Percentiles rank a stretch among this genome's conserved stretches.
Evolutionary conservation across 2,113 vertebrate species (phyloP).

Genomic region (Paratilapia polleni): DNA sequence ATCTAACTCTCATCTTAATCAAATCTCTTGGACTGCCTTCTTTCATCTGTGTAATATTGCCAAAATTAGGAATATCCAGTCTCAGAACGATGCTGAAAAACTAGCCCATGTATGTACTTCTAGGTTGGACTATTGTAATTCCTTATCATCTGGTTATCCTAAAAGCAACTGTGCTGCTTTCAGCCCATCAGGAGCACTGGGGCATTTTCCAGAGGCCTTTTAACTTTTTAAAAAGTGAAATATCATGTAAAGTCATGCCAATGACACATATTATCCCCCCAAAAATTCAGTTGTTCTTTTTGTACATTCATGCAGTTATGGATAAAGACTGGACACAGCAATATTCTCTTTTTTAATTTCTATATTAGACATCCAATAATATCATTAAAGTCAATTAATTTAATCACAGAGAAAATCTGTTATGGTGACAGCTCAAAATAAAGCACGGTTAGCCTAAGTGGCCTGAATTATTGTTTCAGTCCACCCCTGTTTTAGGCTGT

Average conservation of each 20-base stretch:
- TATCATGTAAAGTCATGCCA: no score
- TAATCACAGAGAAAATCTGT: no score
- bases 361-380: no score
- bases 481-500: not conserved
- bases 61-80: not conserved
- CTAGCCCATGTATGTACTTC: not conserved
- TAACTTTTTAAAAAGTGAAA: no score
- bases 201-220: not conserved
- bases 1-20: not conserved
- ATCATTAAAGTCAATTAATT: no score
- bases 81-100: not conserved
- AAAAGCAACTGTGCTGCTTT: not conserved
- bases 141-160: not conserved
- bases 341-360: no score
- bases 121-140: not conserved
- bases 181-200: not conserved
- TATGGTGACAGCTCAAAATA: no score
- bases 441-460: no score
- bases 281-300: no score
- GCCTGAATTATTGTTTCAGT: not conserved
- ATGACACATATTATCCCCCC: no score
- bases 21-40: not conserved
- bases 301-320: no score
- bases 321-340: no score
- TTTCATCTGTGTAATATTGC: not conserved